Conservation (phyloP, 2,888 invertebrate genomes). For the Sarcophaga variegata region DNA sequence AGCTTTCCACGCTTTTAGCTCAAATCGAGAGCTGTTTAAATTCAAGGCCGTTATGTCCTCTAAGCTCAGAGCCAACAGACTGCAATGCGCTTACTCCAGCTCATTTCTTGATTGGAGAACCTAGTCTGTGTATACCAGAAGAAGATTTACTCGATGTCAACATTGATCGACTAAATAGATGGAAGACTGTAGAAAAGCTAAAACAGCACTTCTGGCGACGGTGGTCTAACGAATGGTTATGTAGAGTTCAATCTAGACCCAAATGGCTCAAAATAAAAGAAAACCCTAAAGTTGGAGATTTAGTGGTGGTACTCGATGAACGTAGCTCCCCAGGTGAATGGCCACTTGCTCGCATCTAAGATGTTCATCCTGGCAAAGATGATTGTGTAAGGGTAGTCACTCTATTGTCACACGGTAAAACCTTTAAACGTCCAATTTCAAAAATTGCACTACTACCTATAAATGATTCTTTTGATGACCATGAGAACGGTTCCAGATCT, state of each 20-base stretch:
- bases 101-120: conserved; percentile 55
- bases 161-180: conserved; percentile 46
- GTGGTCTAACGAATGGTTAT: conserved; percentile 33
- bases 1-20: conserved; percentile 41
- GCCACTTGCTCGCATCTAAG: too few relatives aligned
- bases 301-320: conserved; percentile 14
- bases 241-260: neutral
- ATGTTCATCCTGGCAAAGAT: too few relatives aligned
- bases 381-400: neutral
- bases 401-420: neutral
- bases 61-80: conserved; percentile 32
- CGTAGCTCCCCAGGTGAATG: neutral
- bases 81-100: conserved; percentile 43
- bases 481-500: neutral
- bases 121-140: conserved; percentile 39
- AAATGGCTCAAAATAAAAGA: neutral
- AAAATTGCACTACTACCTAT: neutral
- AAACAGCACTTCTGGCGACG: conserved; percentile 66
- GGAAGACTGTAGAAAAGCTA: conserved; percentile 46
- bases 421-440: neutral
- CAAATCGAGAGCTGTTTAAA: conserved; percentile 58
- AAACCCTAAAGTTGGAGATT: neutral
- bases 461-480: neutral
- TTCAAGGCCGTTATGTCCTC: conserved; percentile 50
- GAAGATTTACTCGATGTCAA: conserved; percentile 43